Conservation (phyloP, 2,797 vertebrate species). For the Choloepus didactylus region DNA sequence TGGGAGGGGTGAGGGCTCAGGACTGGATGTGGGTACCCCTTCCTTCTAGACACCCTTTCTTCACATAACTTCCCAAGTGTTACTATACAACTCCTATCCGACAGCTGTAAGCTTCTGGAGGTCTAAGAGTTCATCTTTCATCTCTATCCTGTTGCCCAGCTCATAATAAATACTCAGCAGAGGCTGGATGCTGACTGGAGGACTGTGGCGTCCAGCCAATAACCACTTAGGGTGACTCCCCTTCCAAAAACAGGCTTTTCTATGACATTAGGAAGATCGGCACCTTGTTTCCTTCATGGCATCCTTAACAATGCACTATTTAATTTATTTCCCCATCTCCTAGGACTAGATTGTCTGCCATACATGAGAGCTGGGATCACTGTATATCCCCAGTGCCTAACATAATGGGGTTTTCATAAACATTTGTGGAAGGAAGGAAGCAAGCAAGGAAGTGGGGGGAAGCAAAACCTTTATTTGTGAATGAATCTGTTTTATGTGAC, state of each 20-base stretch:
- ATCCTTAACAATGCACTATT: not conserved
- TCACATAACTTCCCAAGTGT: not conserved
- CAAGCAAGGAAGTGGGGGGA: not conserved
- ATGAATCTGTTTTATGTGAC: not conserved
- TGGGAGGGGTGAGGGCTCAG: not conserved
- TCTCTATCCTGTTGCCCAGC: not conserved
- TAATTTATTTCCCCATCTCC: not conserved
- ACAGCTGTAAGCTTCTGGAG: not conserved
- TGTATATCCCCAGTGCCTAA: not conserved
- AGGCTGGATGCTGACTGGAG: not conserved
- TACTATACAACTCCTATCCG: not conserved
- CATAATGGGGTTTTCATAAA: conserved; percentile 23
- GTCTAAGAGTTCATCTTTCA: not conserved
- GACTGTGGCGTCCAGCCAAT: not conserved
- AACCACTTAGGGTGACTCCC: not conserved
- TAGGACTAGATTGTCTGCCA: not conserved
- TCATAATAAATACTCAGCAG: not conserved
- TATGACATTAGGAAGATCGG: not conserved
- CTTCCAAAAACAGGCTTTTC: not conserved
- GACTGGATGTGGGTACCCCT: not conserved
- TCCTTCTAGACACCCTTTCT: not conserved
- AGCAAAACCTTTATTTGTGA: not conserved
- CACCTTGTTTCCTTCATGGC: not conserved
- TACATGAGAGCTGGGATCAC: not conserved
- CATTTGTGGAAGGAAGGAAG: not conserved